Evolutionary conservation across 2,888 invertebrate genomes (phyloP), one percentile per base, ranked within the genome.

Genomic region (Xiphydria camelus): DNA sequence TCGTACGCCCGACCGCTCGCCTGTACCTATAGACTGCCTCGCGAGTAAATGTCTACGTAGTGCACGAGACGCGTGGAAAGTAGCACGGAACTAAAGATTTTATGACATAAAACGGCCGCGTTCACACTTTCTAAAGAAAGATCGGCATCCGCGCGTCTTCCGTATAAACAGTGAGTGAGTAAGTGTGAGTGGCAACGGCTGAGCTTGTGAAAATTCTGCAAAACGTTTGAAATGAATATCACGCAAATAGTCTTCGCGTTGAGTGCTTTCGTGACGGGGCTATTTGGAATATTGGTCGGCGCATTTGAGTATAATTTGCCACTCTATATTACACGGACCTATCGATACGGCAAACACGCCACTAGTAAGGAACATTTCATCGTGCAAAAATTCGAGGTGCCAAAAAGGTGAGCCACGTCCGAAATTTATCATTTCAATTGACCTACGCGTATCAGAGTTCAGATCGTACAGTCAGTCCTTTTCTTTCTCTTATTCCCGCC

Each of bases 291-390:
- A 60, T 65, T 88, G 32, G 79, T 90, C 18, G 85, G 83, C 68
- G 77, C 80, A 46, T 79, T 83, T 47, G 88, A 89, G 67, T 77
- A 82, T 36, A 78, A 83, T 66, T 64, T 91, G 33, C 91, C 91
- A 2, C 75, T 76, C 1, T 79, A 82, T 53, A 75, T 91, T 4
- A 80, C 79, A 18, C 85, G 86, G 69, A 77, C 80, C 0, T 86
- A 84, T 68, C 82, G 84, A 17, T 90, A 88, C 74, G 91, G 91
- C 9, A 89, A 89, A 73, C 86, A 84, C 61, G 80, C 83, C 0
- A 80, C 82, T 53, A 81, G 80, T 60, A 82, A 81, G 1, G 60
- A 75, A 45, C 67, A 76, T 56, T 55, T 61, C 1, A 29, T 78
- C 1, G 57, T 81, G 1, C 69, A 62, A 26, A 61, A 69, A 15